Evolutionary conservation across 2,113 vertebrate species (phyloP).

Genomic region (Anolis carolinensis): DNA sequence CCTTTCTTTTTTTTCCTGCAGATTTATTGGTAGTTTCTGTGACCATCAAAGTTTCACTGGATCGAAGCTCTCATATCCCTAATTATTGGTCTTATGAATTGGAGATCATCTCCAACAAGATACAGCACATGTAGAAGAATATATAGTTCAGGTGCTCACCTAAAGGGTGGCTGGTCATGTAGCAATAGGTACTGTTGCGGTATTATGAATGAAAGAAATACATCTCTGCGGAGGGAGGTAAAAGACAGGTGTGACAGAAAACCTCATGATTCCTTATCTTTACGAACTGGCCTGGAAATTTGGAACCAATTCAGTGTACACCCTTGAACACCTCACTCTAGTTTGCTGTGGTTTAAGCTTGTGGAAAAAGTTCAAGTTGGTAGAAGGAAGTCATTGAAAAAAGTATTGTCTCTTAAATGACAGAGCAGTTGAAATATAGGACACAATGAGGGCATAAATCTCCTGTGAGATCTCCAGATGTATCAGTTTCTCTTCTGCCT

Average conservation of each 20-base stretch:
- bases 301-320: background rate
- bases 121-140: background rate
- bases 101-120: background rate
- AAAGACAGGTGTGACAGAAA: background rate
- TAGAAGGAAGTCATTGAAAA: background rate
- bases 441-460: background rate
- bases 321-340: background rate
- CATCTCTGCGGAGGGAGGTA: background rate
- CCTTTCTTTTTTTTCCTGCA: background rate
- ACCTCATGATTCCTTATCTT: background rate
- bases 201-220: background rate
- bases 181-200: background rate
- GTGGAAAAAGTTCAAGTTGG: background rate
- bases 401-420: background rate
- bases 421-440: background rate
- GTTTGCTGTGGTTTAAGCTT: background rate
- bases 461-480: background rate
- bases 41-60: background rate
- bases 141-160: background rate
- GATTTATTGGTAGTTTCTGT: too few species aligned
- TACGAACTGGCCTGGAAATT: background rate
- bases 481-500: background rate
- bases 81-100: background rate
- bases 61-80: background rate
- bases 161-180: background rate